Percentiles rank a stretch among this genome's conserved stretches.
These are phyloP conservation scores for Spatula clypeata DNA, from an alignment of 2,797 vertebrate species.

Conservation along the genomic window DNA sequence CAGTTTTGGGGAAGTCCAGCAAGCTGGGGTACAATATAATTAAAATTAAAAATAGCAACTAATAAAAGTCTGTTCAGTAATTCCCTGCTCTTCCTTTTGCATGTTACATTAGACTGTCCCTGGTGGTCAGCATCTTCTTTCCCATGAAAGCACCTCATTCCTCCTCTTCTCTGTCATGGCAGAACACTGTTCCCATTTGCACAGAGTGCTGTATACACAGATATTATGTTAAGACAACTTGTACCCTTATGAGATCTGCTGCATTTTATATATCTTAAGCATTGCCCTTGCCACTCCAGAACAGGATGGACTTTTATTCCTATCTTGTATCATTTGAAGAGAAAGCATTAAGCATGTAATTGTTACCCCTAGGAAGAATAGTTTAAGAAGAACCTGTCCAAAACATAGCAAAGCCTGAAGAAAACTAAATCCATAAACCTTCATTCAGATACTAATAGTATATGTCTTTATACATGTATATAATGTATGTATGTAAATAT, in stretches of 20 bases:
- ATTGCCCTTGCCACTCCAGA: not conserved
- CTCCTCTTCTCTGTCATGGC: not conserved
- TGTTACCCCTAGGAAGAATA: not conserved
- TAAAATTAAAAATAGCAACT: not conserved
- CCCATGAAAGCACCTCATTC: not conserved
- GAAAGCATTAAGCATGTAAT: constrained; percentile 15
- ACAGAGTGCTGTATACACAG: not conserved
- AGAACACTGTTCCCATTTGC: not conserved
- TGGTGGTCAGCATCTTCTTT: not conserved
- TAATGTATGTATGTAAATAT: not conserved
- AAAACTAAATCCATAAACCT: not conserved
- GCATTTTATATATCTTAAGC: constrained; percentile 40
- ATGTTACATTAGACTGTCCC: not conserved
- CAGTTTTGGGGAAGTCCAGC: not conserved
- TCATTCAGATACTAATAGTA: not conserved
- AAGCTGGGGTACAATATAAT: not conserved
- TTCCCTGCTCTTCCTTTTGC: not conserved
- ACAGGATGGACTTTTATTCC: not conserved
- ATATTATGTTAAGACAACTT: not conserved
- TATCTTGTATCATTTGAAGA: not conserved
- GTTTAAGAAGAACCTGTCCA: not conserved
- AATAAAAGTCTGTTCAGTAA: not conserved
- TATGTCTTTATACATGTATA: not conserved
- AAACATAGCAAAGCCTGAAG: not conserved
- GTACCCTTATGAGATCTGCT: not conserved